phyloP scores from a whole-genome alignment of 2,888 invertebrate genomes.

The Archaeoteleia sp. region DNA sequence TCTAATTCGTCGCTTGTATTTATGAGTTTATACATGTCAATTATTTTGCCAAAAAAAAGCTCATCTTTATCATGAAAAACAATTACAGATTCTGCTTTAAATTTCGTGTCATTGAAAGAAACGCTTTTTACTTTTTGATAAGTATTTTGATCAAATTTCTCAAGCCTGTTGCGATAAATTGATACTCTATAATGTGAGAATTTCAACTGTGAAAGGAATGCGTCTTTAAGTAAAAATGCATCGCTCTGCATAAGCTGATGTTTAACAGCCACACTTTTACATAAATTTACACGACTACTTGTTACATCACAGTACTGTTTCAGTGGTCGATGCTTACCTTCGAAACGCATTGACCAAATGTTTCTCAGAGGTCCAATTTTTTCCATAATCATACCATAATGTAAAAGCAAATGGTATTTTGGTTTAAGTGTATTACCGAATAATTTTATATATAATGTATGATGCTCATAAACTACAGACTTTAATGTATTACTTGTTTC shows the following conservation, averaged over 20 bases:
- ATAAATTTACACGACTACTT: slow-evolving; percentile 30
- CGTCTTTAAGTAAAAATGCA: slow-evolving; percentile 7
- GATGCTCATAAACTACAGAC: slow-evolving; percentile 36
- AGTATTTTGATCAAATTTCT: background rate
- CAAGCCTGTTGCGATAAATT: background rate
- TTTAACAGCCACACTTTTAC: slow-evolving; percentile 33
- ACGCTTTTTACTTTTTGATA: slow-evolving; percentile 9
- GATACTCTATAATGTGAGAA: too few species aligned
- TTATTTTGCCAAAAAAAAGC: background rate
- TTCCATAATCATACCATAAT: slow-evolving; percentile 43
- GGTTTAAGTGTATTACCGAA: slow-evolving; percentile 42
- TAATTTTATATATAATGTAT: slow-evolving; percentile 31
- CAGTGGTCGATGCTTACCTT: slow-evolving; percentile 45
- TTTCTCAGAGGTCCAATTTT: slow-evolving; percentile 46
- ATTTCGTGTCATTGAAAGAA: slow-evolving; percentile 3
- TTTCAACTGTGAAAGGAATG: background rate
- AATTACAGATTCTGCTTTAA: slow-evolving; percentile 8
- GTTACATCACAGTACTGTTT: slow-evolving; percentile 30
- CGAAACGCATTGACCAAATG: slow-evolving; percentile 48
- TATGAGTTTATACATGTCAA: background rate
- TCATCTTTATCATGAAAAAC: background rate
- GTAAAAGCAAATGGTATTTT: slow-evolving; percentile 44
- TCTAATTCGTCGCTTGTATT: too few species aligned
- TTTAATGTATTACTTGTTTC: slow-evolving; percentile 11
- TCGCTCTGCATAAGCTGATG: slow-evolving; percentile 28